Evolutionary conservation across 2,888 invertebrate genomes (phyloP).

Genomic region (Pachliopta kotzebuea): DNA sequence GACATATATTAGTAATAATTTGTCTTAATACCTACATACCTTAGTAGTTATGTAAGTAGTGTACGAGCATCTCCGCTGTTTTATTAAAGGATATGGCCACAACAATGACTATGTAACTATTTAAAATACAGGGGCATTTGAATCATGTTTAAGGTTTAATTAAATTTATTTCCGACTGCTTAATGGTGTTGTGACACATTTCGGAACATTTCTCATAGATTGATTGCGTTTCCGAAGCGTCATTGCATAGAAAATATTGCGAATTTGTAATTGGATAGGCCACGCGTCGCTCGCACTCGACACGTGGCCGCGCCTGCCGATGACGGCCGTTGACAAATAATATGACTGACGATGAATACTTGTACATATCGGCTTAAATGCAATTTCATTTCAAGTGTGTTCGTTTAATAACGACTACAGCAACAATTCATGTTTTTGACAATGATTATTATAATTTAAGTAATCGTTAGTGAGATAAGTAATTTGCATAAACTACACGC

Average conservation of each 20-base stretch:
- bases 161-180: slow-evolving; percentile 24
- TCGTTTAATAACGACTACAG: slow-evolving; percentile 15
- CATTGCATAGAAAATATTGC: slow-evolving; percentile 77
- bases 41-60: too few relatives aligned
- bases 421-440: slow-evolving; percentile 2
- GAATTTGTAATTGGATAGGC: slow-evolving; percentile 73
- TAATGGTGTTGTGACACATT: slow-evolving; percentile 18
- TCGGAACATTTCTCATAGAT: slow-evolving; percentile 46
- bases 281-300: slow-evolving; percentile 64
- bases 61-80: too few relatives aligned
- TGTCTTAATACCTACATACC: too few relatives aligned
- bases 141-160: slow-evolving; percentile 4
- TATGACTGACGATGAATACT: slow-evolving; percentile 61
- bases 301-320: slow-evolving; percentile 55
- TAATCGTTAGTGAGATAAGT: too few relatives aligned
- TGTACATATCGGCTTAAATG: slow-evolving; percentile 54
- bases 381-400: slow-evolving; percentile 50
- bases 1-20: too few relatives aligned
- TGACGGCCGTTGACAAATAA: slow-evolving; percentile 74
- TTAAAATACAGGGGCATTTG: neutral
- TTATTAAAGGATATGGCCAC: too few relatives aligned
- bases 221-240: slow-evolving; percentile 68
- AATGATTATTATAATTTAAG: too few relatives aligned
- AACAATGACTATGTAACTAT: too few relatives aligned
- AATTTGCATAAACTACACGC: too few relatives aligned